Conservation (phyloP, 1,140 invertebrate species). For the Calosoma granatense region DNA sequence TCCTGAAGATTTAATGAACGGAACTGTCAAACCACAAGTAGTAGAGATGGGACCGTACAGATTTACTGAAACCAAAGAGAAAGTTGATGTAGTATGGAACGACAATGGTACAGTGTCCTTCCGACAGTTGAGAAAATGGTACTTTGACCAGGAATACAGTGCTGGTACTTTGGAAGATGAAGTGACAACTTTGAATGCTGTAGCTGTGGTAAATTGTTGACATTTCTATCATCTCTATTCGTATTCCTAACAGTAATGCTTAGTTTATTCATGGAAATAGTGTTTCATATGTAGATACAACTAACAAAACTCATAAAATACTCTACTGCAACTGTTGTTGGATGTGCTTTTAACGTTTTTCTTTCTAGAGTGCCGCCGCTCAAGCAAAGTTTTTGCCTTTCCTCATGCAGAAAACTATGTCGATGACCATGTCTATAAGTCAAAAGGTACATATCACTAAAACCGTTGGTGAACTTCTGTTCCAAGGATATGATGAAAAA, state of each 20-base stretch:
- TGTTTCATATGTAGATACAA: no score
- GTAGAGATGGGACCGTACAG: slow-evolving; percentile 54
- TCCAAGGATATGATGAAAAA: slow-evolving; percentile 63
- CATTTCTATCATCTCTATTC: slow-evolving; percentile 12
- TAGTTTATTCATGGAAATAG: neutral
- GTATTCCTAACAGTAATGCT: slow-evolving; percentile 2
- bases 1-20: slow-evolving; percentile 40
- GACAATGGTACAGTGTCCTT: slow-evolving; percentile 73
- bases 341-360: no score
- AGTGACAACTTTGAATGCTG: slow-evolving; percentile 68
- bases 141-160: slow-evolving; percentile 58
- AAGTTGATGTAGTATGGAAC: slow-evolving; percentile 54
- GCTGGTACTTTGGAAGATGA: slow-evolving; percentile 61
- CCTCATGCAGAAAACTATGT: slow-evolving; percentile 39
- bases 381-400: slow-evolving; percentile 37
- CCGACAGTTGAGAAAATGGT: slow-evolving; percentile 63
- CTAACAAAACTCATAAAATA: no score
- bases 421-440: slow-evolving; percentile 40
- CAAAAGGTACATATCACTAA: slow-evolving; percentile 50
- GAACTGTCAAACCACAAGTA: slow-evolving; percentile 49
- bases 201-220: slow-evolving; percentile 61
- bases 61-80: slow-evolving; percentile 46
- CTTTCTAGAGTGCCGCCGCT: slow-evolving; percentile 52
- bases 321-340: no score
- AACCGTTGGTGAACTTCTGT: slow-evolving; percentile 53